Evolutionary conservation across 2,888 invertebrate species (phyloP).

Genomic region (Eudemis profundana): DNA sequence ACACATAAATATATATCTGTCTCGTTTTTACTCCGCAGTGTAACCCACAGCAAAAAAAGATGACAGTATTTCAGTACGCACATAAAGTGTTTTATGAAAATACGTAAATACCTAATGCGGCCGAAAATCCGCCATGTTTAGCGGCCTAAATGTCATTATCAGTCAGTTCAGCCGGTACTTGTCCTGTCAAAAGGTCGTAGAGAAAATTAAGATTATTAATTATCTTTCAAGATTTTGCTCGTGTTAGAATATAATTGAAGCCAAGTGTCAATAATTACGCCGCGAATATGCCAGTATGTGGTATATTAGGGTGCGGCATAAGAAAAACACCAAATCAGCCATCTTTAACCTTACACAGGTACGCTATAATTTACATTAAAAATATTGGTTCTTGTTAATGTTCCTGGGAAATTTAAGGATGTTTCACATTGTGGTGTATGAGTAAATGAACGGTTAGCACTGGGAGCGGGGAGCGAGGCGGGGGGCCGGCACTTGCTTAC

Average conservation of each 20-base stretch:
- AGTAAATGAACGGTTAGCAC: no score
- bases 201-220: conserved; percentile 2
- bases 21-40: conserved; percentile 4
- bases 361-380: conserved; percentile 13
- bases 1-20: conserved; percentile 1
- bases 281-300: conserved; percentile 6
- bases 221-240: conserved; percentile 9
- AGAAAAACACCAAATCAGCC: conserved; percentile 12
- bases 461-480: no score
- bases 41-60: background rate
- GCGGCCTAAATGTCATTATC: background rate
- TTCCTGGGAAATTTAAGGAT: background rate
- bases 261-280: conserved; percentile 1
- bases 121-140: background rate
- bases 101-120: background rate
- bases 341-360: conserved; percentile 14
- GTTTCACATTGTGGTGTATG: conserved; percentile 9
- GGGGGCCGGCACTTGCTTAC: no score
- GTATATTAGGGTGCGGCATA: conserved; percentile 10
- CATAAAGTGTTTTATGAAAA: background rate
- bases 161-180: background rate
- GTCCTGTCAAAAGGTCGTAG: conserved; percentile 1
- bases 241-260: conserved; percentile 6
- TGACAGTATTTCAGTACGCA: conserved; percentile 3
- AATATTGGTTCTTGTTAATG: conserved; percentile 10